phyloP scores from a whole-genome alignment of 2,797 vertebrate species.

The Phaenicophaeus curvirostris region DNA sequence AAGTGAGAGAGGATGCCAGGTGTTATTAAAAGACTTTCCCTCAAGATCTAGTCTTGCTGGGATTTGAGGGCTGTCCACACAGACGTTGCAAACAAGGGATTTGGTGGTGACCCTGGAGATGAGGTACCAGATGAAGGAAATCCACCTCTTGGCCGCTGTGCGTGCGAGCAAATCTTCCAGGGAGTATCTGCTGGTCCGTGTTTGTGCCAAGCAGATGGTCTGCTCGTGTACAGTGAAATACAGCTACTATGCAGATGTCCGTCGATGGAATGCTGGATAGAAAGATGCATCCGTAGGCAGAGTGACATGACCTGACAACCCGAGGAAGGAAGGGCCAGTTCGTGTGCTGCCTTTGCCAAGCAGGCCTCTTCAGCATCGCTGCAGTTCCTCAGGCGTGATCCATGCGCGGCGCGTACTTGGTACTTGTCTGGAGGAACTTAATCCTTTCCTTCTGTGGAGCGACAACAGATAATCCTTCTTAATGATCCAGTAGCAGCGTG shows the following conservation, averaged over 20 bases:
- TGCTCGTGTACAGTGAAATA: neutral
- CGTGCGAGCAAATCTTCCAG: fast-evolving
- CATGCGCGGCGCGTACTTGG: fast-evolving
- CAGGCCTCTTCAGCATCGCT: fast-evolving
- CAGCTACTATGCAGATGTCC: neutral
- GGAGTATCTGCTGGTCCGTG: neutral
- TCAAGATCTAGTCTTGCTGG: neutral
- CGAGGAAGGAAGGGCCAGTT: neutral
- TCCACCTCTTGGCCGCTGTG: neutral
- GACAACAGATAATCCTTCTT: neutral
- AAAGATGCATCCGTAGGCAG: neutral
- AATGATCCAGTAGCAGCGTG: neutral
- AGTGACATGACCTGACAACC: neutral
- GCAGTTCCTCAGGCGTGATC: neutral
- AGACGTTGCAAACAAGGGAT: neutral
- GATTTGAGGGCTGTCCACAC: neutral
- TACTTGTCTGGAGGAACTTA: neutral
- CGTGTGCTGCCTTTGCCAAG: fast-evolving
- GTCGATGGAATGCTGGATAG: neutral
- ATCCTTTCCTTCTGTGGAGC: neutral
- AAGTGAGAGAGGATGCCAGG: neutral
- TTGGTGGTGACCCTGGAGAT: neutral
- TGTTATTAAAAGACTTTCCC: neutral
- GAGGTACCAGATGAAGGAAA: neutral
- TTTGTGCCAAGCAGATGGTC: neutral